These are phyloP conservation scores for Ceyx margarethae DNA, from an alignment of 2,113 vertebrate genomes.

Conservation along the genomic window DNA sequence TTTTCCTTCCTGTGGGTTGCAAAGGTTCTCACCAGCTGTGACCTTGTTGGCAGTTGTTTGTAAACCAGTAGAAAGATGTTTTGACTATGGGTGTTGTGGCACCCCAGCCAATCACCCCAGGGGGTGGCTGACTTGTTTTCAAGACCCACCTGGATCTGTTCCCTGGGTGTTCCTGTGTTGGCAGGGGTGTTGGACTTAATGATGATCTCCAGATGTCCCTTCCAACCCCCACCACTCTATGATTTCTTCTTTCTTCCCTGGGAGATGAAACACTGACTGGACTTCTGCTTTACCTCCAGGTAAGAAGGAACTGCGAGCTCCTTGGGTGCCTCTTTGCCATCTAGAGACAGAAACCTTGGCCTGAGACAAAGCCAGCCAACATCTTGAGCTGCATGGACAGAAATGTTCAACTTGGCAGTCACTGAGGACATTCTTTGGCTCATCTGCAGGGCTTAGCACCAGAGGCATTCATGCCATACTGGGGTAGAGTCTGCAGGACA, in stretches of 20 bases:
- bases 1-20: too few relatives aligned
- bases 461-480: neutral
- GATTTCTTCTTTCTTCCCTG: neutral
- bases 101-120: too few relatives aligned
- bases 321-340: neutral
- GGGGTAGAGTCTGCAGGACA: neutral
- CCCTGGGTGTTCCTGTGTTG: too few relatives aligned
- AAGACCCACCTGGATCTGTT: too few relatives aligned
- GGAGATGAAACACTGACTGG: neutral
- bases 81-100: too few relatives aligned
- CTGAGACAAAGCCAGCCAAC: neutral
- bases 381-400: neutral
- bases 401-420: constrained; percentile 8
- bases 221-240: too few relatives aligned
- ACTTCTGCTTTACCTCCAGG: neutral
- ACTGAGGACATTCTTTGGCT: constrained; percentile 16
- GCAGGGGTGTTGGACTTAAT: too few relatives aligned
- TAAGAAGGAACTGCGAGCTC: neutral
- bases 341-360: neutral
- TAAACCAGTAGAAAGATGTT: too few relatives aligned
- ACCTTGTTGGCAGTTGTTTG: too few relatives aligned
- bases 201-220: too few relatives aligned
- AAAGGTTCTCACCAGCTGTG: too few relatives aligned
- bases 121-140: too few relatives aligned
- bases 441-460: neutral